Evolutionary conservation across 2,797 vertebrate genomes (phyloP).

Genomic region (Valencia hispanica): DNA sequence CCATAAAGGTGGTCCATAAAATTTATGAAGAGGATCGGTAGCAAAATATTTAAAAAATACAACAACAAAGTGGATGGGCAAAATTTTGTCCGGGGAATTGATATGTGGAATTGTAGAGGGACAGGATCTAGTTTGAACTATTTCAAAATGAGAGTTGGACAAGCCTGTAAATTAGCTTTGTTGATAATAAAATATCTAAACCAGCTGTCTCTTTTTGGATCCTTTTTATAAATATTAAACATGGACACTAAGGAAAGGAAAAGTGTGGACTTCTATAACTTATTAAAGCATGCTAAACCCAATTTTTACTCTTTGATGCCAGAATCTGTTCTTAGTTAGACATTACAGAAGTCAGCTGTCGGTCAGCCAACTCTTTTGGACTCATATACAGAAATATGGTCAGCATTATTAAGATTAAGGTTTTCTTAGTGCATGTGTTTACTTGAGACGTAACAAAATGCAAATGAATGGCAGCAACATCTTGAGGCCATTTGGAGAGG

Average conservation of each 20-base stretch:
- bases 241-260: not conserved
- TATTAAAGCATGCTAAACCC: conserved; percentile 1
- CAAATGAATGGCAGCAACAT: conserved; percentile 65
- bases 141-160: not conserved
- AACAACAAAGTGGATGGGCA: not conserved
- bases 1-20: no score
- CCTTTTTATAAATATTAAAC: not conserved
- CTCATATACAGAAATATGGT: conserved; percentile 21
- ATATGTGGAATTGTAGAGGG: not conserved
- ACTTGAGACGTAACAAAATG: conserved; percentile 56
- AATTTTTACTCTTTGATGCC: not conserved
- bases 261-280: not conserved
- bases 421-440: conserved; percentile 37
- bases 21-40: no score
- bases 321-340: conserved; percentile 8
- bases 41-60: not conserved
- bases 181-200: conserved; percentile 9
- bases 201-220: not conserved
- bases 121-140: not conserved
- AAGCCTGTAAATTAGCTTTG: not conserved
- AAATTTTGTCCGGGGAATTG: not conserved
- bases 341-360: conserved; percentile 11
- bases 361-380: conserved; percentile 5
- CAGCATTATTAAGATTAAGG: conserved; percentile 23
- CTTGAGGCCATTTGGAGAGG: conserved; percentile 66